These are phyloP conservation scores for Drosophila heteroneura DNA, from an alignment of 2,888 invertebrate genomes.

Conservation along the genomic window DNA sequence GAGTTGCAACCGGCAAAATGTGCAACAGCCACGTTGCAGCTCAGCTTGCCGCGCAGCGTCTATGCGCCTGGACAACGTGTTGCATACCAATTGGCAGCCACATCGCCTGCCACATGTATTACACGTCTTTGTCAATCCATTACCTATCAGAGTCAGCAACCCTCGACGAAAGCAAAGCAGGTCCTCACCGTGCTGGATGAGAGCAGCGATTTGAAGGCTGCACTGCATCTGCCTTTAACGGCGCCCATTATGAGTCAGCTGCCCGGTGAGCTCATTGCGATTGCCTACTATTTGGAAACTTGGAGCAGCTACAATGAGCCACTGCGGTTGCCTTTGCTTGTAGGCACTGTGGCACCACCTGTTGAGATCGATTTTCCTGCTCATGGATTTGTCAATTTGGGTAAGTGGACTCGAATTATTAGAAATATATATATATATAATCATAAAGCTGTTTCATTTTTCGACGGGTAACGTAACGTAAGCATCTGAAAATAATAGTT, in stretches of 20 bases:
- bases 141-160: conserved; percentile 47
- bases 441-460: neutral
- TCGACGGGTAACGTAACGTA: neutral
- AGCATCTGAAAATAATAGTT: neutral
- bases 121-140: conserved; percentile 63
- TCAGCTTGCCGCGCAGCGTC: conserved; percentile 58
- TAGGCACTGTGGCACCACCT: conserved; percentile 67
- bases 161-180: conserved; percentile 46
- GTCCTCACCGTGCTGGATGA: conserved; percentile 46
- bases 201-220: conserved; percentile 14
- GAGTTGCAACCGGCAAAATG: conserved; percentile 36
- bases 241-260: conserved; percentile 54
- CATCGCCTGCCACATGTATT: neutral
- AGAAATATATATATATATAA: neutral
- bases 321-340: conserved; percentile 46
- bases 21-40: conserved; percentile 1
- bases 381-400: conserved; percentile 56
- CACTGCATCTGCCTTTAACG: conserved; percentile 62
- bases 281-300: conserved; percentile 59
- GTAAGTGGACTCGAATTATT: conserved; percentile 32
- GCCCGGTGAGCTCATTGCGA: conserved; percentile 34
- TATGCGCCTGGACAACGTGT: conserved; percentile 73
- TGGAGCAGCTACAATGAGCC: conserved; percentile 4
- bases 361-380: conserved; percentile 15
- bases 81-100: conserved; percentile 38